These are phyloP conservation scores for Gambelia wislizenii DNA, from an alignment of 2,797 vertebrate species.

Conservation along the genomic window DNA sequence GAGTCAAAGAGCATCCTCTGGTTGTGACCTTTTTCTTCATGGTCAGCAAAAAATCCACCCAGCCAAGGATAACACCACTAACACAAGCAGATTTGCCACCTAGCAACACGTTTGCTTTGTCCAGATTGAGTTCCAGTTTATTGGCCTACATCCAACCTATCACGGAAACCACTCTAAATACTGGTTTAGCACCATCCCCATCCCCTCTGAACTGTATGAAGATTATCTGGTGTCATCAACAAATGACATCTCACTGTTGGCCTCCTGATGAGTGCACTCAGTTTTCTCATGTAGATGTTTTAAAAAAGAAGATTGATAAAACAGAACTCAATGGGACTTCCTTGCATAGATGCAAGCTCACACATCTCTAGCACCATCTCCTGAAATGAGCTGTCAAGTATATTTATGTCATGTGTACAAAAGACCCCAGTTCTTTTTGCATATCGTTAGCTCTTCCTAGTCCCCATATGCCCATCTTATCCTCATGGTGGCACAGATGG, in stretches of 20 bases:
- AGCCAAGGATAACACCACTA: background rate
- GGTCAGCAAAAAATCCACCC: background rate
- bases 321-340: background rate
- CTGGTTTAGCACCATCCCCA: background rate
- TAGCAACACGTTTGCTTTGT: background rate
- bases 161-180: too few species aligned
- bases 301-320: background rate
- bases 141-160: background rate
- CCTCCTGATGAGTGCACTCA: background rate
- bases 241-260: background rate
- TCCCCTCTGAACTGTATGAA: background rate
- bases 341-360: background rate
- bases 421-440: background rate
- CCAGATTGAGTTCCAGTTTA: background rate
- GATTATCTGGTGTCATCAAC: too few species aligned
- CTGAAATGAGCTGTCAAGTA: background rate
- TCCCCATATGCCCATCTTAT: background rate
- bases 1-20: too few species aligned
- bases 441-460: background rate
- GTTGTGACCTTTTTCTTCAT: background rate
- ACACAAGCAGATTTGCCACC: background rate
- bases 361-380: background rate
- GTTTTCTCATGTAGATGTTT: background rate
- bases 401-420: background rate
- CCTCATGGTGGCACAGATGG: slow-evolving; percentile 11